Conservation (phyloP, 2,888 invertebrate species). For the Phrixothrix hirtus region DNA sequence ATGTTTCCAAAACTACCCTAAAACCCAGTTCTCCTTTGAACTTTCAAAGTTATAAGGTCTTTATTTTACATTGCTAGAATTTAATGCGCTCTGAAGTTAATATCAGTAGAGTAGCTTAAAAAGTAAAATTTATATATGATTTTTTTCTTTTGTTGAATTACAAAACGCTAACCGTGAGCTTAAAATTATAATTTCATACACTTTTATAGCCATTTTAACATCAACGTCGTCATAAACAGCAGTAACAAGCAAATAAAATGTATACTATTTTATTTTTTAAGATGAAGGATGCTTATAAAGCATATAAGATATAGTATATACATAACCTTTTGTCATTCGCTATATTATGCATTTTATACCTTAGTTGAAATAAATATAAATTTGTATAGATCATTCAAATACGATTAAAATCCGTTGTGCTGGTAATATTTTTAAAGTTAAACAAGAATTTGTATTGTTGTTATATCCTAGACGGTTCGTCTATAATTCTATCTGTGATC, state of each 20-base stretch:
- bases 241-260: not conserved
- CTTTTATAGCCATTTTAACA: not conserved
- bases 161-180: too few relatives aligned
- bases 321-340: not conserved
- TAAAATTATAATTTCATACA: too few relatives aligned
- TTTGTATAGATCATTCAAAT: constrained; percentile 12
- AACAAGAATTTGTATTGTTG: constrained; percentile 22
- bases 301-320: too few relatives aligned
- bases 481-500: constrained; percentile 38
- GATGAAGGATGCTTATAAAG: not conserved
- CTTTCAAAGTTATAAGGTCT: too few relatives aligned
- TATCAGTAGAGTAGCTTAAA: too few relatives aligned
- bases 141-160: too few relatives aligned
- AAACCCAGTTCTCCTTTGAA: too few relatives aligned
- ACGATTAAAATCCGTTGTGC: constrained; percentile 19
- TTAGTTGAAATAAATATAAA: constrained; percentile 11
- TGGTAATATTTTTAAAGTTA: constrained; percentile 18
- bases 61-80: too few relatives aligned
- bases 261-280: not conserved
- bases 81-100: too few relatives aligned
- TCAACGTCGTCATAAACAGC: not conserved
- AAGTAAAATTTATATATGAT: too few relatives aligned
- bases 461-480: constrained; percentile 23
- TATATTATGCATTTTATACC: constrained; percentile 10
- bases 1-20: too few relatives aligned